phyloP scores from a whole-genome alignment of 2,888 invertebrate genomes.

The Trichacis sp. region DNA sequence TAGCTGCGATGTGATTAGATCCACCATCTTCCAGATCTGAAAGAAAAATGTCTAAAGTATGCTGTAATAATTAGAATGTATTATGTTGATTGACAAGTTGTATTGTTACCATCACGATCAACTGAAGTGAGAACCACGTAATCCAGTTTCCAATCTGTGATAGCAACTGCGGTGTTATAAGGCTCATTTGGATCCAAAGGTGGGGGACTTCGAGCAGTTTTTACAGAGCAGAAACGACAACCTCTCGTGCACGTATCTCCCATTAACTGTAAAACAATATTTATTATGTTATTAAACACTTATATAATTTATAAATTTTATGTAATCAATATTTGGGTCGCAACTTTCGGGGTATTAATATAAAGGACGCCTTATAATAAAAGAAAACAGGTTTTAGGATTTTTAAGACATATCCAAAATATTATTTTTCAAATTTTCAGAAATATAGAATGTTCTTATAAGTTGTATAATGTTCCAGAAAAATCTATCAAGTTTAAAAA shows the following conservation, averaged over 20 bases:
- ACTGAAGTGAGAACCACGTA: constrained; percentile 98
- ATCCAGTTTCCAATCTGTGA: constrained; percentile 94
- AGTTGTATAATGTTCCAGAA: no score
- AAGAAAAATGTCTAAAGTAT: no score
- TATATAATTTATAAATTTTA: no score
- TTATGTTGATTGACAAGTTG: constrained; percentile 2
- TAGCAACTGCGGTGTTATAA: constrained; percentile 89
- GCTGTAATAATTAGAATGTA: no score
- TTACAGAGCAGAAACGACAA: constrained; percentile 98
- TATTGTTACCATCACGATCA: constrained; percentile 87
- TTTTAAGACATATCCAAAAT: no score
- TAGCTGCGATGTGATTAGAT: constrained; percentile 91
- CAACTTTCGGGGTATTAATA: no score
- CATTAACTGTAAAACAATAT: constrained; percentile 90
- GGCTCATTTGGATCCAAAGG: constrained; percentile 93
- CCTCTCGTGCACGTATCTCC: constrained; percentile 99
- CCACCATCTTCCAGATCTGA: constrained; percentile 94
- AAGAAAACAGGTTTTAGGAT: not conserved
- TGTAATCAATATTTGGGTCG: no score
- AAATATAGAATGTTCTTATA: no score
- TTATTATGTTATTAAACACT: no score
- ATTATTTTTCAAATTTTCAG: constrained; percentile 2
- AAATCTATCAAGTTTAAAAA: no score
- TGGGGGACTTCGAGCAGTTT: constrained; percentile 92
- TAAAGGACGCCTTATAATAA: no score